Conservation (phyloP, 2,113 vertebrate genomes). For the Oncorhynchus kisutch region DNA sequence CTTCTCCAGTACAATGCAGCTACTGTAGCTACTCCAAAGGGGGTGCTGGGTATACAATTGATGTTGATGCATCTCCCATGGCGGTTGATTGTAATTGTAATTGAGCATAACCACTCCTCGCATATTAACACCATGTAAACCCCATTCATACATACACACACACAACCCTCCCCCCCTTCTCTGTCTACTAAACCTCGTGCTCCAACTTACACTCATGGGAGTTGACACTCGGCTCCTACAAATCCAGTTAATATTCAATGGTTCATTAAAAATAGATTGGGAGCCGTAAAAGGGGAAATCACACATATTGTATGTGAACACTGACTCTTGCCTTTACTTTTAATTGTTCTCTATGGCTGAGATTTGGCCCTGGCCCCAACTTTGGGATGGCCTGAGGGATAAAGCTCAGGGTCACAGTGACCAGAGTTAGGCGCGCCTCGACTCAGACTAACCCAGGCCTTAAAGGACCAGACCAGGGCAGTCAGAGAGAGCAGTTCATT, state of each 20-base stretch:
- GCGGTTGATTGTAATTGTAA: slow-evolving; percentile 7
- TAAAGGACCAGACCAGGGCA: neutral
- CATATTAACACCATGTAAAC: slow-evolving; percentile 8
- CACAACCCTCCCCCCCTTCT: neutral
- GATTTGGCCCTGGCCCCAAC: neutral
- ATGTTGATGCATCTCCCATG: neutral
- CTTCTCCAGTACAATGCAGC: slow-evolving; percentile 38
- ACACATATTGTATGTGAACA: neutral
- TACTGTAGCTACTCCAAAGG: slow-evolving; percentile 53
- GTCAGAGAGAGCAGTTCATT: slow-evolving; percentile 10
- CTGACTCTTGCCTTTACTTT: neutral
- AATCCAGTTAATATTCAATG: slow-evolving; percentile 11
- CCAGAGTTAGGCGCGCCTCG: neutral
- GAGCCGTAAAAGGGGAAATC: slow-evolving; percentile 1
- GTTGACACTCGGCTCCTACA: slow-evolving; percentile 9
- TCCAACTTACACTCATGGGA: slow-evolving; percentile 10
- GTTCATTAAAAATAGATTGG: slow-evolving; percentile 8
- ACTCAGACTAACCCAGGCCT: neutral
- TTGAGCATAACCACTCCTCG: slow-evolving; percentile 6
- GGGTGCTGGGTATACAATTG: slow-evolving; percentile 7
- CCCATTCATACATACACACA: neutral
- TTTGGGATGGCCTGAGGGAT: neutral
- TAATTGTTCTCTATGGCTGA: slow-evolving; percentile 1
- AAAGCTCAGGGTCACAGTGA: neutral
- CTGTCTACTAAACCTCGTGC: neutral